Conservation (phyloP, 2,888 invertebrate genomes). For the Hypomecis atomaria region DNA sequence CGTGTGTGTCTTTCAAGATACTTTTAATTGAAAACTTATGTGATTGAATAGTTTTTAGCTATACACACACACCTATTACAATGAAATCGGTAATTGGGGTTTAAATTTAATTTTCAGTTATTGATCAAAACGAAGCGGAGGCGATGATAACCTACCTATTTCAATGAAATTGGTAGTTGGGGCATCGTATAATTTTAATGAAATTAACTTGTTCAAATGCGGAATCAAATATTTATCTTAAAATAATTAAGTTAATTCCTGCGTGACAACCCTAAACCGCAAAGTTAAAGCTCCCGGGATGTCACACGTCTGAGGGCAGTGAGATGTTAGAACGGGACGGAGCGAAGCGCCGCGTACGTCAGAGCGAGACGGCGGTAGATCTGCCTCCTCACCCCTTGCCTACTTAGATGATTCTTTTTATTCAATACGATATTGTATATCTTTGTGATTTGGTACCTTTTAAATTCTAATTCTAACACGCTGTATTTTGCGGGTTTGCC, state of each 20-base stretch:
- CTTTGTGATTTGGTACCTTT: slow-evolving; percentile 50
- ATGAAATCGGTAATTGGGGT: no score
- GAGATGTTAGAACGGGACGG: slow-evolving; percentile 73
- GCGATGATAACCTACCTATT: no score
- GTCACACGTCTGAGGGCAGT: slow-evolving; percentile 79
- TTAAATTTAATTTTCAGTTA: no score
- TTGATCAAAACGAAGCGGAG: no score
- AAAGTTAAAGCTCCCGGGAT: slow-evolving; percentile 78
- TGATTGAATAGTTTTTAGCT: no score
- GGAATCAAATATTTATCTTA: no score
- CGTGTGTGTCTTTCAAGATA: no score
- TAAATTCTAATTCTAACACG: slow-evolving; percentile 2
- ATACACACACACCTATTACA: no score
- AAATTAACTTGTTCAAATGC: no score
- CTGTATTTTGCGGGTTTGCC: not conserved
- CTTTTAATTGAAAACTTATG: no score
- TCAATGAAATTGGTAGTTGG: no score
- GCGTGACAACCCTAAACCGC: slow-evolving; percentile 62
- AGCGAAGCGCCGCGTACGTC: slow-evolving; percentile 42
- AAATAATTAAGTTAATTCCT: not conserved
- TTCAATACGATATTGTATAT: slow-evolving; percentile 57
- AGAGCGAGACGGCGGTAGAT: slow-evolving; percentile 52
- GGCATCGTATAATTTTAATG: no score
- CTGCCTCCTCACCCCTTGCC: slow-evolving; percentile 41
- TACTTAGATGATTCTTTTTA: slow-evolving; percentile 63